Evolutionary conservation across 2,797 vertebrate species (phyloP).

Genomic region (Odontamblyopus lacepedii): DNA sequence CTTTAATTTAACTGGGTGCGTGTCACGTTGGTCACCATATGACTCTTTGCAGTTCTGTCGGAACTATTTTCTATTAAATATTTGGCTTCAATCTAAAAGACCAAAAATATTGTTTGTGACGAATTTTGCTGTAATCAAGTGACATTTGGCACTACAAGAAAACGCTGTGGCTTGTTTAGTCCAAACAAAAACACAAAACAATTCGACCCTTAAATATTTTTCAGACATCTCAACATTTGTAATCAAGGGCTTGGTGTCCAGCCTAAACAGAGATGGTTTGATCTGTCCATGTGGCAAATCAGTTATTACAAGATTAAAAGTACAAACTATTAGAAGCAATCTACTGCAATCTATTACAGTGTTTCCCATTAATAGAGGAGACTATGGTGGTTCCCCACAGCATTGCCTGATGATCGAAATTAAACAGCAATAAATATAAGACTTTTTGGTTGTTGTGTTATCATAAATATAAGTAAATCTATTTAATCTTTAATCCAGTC

Average conservation of each 20-base stretch:
- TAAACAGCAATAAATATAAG: no score
- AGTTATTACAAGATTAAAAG: not conserved
- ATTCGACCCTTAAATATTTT: not conserved
- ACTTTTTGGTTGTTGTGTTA: no score
- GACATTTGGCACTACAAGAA: not conserved
- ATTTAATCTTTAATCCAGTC: no score
- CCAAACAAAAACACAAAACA: not conserved
- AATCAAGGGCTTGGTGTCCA: not conserved
- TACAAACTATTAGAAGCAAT: not conserved
- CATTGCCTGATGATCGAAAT: no score
- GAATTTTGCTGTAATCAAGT: not conserved
- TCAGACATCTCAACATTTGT: not conserved
- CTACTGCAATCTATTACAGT: no score
- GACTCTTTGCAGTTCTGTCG: not conserved
- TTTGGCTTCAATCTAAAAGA: not conserved
- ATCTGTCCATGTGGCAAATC: not conserved
- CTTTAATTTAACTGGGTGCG: not conserved
- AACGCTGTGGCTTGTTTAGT: not conserved
- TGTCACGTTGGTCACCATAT: conserved; percentile 7
- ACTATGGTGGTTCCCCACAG: no score
- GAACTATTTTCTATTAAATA: not conserved
- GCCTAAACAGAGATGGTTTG: not conserved
- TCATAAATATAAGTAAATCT: no score
- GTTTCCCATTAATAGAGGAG: no score
- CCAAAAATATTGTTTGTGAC: conserved; percentile 1